Conservation (phyloP, 92 coral and sea anemone species). For the Isaurus tuberculatus region DNA sequence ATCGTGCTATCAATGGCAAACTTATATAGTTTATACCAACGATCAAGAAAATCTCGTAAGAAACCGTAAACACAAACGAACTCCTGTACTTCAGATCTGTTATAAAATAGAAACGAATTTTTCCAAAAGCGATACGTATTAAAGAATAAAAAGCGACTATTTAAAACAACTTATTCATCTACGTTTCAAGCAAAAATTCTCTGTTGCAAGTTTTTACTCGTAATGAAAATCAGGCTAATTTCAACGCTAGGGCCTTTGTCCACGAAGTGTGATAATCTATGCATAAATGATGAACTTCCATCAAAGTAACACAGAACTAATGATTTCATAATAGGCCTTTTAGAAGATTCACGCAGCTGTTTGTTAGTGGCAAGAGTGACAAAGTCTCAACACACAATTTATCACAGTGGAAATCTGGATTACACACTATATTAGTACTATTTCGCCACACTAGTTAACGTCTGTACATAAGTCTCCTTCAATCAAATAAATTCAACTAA, state of each 20-base stretch:
- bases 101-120: constrained; percentile 54
- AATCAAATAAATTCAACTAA: constrained; percentile 58
- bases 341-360: constrained; percentile 72
- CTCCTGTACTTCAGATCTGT: constrained; percentile 25
- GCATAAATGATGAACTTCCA: constrained; percentile 94
- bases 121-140: constrained; percentile 58
- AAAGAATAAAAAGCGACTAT: constrained; percentile 20
- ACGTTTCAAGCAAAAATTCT: constrained; percentile 61
- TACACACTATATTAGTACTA: constrained; percentile 15
- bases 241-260: constrained; percentile 85
- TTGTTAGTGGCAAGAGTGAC: constrained; percentile 45
- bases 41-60: constrained; percentile 16
- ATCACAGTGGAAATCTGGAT: constrained; percentile 42
- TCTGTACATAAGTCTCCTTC: constrained; percentile 27
- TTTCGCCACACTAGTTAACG: background rate
- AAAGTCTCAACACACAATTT: constrained; percentile 50
- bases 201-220: constrained; percentile 58
- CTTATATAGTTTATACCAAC: constrained; percentile 48
- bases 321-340: constrained; percentile 91
- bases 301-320: constrained; percentile 86
- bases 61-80: constrained; percentile 22
- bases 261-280: constrained; percentile 81
- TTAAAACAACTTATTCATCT: background rate
- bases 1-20: constrained; percentile 66
- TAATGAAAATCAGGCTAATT: constrained; percentile 80